These are phyloP conservation scores for Eudorcas thomsonii DNA, from an alignment of 2,113 vertebrate genomes.

Conservation along the genomic window DNA sequence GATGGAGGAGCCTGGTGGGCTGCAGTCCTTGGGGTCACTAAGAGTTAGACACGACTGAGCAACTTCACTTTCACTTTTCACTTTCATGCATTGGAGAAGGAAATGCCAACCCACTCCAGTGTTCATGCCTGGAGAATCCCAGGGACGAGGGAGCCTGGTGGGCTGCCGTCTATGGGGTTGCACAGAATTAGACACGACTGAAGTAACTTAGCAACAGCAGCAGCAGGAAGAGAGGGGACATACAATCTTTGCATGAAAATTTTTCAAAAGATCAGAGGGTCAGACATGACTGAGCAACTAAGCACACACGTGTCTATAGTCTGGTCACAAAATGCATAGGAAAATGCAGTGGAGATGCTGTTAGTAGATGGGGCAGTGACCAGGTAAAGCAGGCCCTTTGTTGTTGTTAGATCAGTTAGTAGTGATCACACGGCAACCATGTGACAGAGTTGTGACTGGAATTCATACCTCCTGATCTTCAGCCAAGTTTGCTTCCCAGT, in stretches of 20 bases:
- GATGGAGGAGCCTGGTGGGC: too few relatives aligned
- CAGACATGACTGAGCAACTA: neutral
- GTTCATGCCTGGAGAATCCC: too few relatives aligned
- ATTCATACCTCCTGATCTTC: neutral
- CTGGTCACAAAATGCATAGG: neutral
- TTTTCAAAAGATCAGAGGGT: neutral
- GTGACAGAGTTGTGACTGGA: neutral
- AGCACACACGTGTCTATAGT: neutral
- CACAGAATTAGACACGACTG: too few relatives aligned
- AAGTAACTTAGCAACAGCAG: too few relatives aligned
- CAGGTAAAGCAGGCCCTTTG: neutral
- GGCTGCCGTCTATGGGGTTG: too few relatives aligned
- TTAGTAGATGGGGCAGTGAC: neutral
- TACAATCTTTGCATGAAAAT: neutral
- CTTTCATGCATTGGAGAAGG: too few relatives aligned
- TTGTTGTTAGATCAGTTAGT: neutral
- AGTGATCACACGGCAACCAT: neutral
- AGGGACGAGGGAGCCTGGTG: too few relatives aligned
- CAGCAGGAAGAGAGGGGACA: neutral
- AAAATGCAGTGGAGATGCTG: neutral
- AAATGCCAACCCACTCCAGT: too few relatives aligned
- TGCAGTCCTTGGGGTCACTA: too few relatives aligned
- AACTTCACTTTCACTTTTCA: too few relatives aligned
- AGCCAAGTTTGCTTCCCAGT: conserved; percentile 27
- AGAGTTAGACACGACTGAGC: too few relatives aligned